Evolutionary conservation across 2,888 invertebrate genomes (phyloP).

Genomic region (Hydriomena furcata): DNA sequence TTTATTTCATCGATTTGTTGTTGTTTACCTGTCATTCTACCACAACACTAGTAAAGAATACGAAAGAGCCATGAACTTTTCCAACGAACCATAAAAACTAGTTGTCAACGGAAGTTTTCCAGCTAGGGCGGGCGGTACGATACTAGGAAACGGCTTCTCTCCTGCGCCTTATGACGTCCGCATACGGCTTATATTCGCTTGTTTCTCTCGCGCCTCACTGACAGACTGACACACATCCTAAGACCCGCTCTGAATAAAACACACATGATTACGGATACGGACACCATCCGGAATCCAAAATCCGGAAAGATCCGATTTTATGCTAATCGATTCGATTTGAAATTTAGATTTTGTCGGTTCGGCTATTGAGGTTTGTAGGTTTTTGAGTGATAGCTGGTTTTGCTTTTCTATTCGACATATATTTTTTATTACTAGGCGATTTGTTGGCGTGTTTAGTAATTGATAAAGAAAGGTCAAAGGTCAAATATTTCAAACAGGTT

Average conservation of each 20-base stretch:
- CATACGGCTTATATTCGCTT: constrained; percentile 18
- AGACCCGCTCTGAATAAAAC: constrained; percentile 57
- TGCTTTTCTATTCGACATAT: no score
- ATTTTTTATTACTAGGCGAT: no score
- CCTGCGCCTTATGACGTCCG: constrained; percentile 1
- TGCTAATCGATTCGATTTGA: constrained; percentile 29
- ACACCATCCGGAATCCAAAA: constrained; percentile 31
- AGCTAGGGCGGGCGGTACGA: constrained; percentile 32
- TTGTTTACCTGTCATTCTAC: constrained; percentile 2
- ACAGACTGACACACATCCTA: constrained; percentile 37
- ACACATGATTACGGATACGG: constrained; percentile 32
- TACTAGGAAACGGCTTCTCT: constrained; percentile 28
- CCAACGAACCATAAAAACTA: constrained; percentile 28
- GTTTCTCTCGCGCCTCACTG: constrained; percentile 29
- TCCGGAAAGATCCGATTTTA: constrained; percentile 23
- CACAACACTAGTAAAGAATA: constrained; percentile 5
- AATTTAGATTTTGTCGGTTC: constrained; percentile 25
- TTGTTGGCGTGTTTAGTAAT: no score
- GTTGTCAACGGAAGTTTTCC: constrained; percentile 32
- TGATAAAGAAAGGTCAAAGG: no score
- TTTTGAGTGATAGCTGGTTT: constrained; percentile 6
- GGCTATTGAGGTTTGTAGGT: constrained; percentile 23
- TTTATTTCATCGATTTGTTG: neutral
- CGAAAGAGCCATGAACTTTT: constrained; percentile 21
- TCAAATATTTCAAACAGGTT: no score